Evolutionary conservation across 35 echinoderm and acorn worm species (phyloP).

Genomic region (Diadema setosum): DNA sequence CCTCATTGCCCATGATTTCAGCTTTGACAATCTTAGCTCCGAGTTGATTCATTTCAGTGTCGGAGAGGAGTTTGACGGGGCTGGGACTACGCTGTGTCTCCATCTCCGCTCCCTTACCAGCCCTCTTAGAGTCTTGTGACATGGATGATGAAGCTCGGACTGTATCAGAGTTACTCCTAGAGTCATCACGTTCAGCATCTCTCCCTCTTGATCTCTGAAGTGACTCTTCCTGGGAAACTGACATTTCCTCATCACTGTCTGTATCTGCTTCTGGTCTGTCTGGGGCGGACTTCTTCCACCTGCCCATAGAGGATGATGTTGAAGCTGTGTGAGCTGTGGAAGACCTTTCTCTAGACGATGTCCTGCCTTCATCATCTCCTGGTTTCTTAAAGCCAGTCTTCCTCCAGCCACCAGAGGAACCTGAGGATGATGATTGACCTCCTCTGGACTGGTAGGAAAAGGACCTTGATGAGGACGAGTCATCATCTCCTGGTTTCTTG

Average conservation of each 20-base stretch:
- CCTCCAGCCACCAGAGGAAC: conserved; percentile 31
- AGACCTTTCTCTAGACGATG: background rate
- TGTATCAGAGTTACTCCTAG: background rate
- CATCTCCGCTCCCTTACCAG: background rate
- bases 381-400: conserved; percentile 70
- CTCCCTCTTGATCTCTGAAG: background rate
- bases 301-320: background rate
- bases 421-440: background rate
- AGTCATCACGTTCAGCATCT: background rate
- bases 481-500: conserved; percentile 72
- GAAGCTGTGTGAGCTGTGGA: too few species aligned
- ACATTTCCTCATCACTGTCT: background rate
- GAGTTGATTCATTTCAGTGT: conserved; percentile 95
- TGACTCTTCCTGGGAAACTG: background rate
- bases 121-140: conserved; percentile 34
- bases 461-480: background rate
- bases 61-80: conserved; percentile 64
- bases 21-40: conserved; percentile 92
- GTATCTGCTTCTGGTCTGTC: background rate
- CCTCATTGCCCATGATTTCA: conserved; percentile 96
- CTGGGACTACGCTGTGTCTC: conserved; percentile 22
- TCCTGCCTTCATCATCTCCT: conserved; percentile 29
- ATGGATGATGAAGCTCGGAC: conserved; percentile 19
- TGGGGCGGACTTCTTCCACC: conserved; percentile 48
- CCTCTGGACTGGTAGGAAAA: background rate